These are phyloP conservation scores for Conus canariensis DNA, from an alignment of 2,888 invertebrate species.

Conservation along the genomic window DNA sequence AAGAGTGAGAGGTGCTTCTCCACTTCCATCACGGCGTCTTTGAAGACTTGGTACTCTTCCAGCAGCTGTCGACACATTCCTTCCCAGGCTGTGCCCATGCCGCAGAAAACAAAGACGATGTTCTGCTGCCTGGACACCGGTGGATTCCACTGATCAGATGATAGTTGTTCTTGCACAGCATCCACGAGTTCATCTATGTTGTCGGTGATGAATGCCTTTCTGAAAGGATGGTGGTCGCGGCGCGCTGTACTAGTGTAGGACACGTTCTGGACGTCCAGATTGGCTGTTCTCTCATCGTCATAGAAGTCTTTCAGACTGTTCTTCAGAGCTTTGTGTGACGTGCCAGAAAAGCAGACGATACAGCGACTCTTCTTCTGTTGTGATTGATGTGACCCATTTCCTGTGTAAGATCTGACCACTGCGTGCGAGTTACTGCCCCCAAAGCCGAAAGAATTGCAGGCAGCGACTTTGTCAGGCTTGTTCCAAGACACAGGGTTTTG, in stretches of 20 bases:
- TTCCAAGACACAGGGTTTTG: slow-evolving; percentile 47
- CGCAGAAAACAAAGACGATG: slow-evolving; percentile 61
- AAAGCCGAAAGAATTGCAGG: slow-evolving; percentile 69
- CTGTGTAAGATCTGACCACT: slow-evolving; percentile 48
- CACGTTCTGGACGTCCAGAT: background rate
- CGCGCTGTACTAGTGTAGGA: slow-evolving; percentile 56
- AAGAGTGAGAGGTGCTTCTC: slow-evolving; percentile 45
- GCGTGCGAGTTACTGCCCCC: slow-evolving; percentile 71
- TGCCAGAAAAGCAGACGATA: slow-evolving; percentile 52
- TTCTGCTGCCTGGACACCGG: slow-evolving; percentile 6
- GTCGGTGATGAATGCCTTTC: slow-evolving; percentile 46
- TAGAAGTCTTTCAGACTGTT: slow-evolving; percentile 32
- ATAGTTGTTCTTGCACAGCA: background rate
- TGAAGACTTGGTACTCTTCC: slow-evolving; percentile 46
- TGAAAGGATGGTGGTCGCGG: slow-evolving; percentile 54
- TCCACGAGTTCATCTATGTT: slow-evolving; percentile 37
- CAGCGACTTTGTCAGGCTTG: slow-evolving; percentile 51
- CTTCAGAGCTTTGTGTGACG: slow-evolving; percentile 35
- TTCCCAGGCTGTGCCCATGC: slow-evolving; percentile 61
- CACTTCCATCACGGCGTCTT: slow-evolving; percentile 48
- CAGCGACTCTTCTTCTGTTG: background rate
- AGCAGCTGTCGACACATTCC: slow-evolving; percentile 60
- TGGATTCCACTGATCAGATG: background rate
- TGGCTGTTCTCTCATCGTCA: background rate
- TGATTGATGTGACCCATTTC: background rate